Evolutionary conservation across 2,797 vertebrate species (phyloP).

Genomic region (Siniperca undulata): DNA sequence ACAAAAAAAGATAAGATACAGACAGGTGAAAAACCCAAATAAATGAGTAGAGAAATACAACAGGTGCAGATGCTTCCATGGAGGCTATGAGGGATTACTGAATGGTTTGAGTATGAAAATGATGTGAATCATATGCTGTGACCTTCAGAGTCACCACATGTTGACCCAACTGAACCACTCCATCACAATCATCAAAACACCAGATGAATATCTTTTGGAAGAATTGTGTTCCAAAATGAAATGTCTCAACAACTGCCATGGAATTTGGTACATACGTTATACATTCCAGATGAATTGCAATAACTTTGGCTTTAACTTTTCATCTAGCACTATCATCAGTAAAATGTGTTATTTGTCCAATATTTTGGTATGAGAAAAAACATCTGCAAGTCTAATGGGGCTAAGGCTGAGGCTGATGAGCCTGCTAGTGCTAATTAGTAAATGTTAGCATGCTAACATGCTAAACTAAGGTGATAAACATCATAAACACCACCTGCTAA

Average conservation of each 20-base stretch:
- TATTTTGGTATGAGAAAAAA: not conserved
- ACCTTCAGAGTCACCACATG: not conserved
- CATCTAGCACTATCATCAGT: not conserved
- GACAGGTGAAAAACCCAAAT: not conserved
- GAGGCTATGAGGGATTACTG: not conserved
- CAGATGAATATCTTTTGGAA: no score
- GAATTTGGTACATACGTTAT: no score
- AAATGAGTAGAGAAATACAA: not conserved
- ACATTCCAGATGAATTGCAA: not conserved
- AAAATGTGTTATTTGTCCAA: not conserved
- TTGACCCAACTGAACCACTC: no score
- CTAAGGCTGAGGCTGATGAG: not conserved
- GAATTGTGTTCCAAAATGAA: no score
- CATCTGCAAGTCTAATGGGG: not conserved
- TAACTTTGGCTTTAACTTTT: not conserved
- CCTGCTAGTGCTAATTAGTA: not conserved
- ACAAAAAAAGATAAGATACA: not conserved
- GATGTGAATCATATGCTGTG: not conserved
- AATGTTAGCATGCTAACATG: not conserved
- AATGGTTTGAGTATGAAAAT: not conserved
- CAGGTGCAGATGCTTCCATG: not conserved
- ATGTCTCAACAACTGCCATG: no score
- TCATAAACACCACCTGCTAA: not conserved
- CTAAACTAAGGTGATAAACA: not conserved
- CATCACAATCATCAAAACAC: no score